Evolutionary conservation across 1,140 invertebrate genomes (phyloP), one percentile per base, ranked within the genome.

Genomic region (Ganaspis sp.): DNA sequence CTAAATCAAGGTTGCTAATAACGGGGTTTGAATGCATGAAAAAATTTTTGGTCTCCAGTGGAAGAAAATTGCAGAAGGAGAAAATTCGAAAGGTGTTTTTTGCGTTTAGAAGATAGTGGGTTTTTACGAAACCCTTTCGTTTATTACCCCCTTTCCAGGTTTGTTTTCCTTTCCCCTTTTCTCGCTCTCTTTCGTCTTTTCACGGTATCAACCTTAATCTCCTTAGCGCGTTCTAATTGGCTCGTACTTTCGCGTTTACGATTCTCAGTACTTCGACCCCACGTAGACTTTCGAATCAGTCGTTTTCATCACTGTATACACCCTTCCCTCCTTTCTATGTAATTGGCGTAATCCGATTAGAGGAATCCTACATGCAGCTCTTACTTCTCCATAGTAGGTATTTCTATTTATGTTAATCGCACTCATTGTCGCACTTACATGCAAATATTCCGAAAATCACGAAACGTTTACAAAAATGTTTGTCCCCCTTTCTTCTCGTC

Each of bases 341-440:
- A 77, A 77, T 77, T 77, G 76, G 76, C 72, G 21, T 74, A 77
- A 77, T 73, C 72, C 76, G 64, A 77, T 77, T 77, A 77, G 70
- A 69, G n/a, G 69, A 70, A 71, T 77, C 72, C 69, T 70, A 69
- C 70, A 69, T 64, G 58, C 58, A 64, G 23, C 54, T 19, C 54
- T 23, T 64, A 12, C 23, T 15, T 29, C 26, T 64, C 26, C n/a
- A 15, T n/a, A 64, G 23, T 64, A 64, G 23, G 58, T 26, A 29
- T 64, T 64, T 64, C 58, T 64, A 64, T 64, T 64, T 64, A 64
- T 64, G 58, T 29, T 64, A 64, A 64, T 64, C 58, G n/a, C 58
- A 64, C 58, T 64, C n/a, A 29, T 64, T n/a, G 23, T 64, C 11
- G 23, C 23, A 64, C 26, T 64, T 64, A 64, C 58, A 64, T 64